Evolutionary conservation across 2,888 invertebrate species (phyloP).

Genomic region (Tachina fera): DNA sequence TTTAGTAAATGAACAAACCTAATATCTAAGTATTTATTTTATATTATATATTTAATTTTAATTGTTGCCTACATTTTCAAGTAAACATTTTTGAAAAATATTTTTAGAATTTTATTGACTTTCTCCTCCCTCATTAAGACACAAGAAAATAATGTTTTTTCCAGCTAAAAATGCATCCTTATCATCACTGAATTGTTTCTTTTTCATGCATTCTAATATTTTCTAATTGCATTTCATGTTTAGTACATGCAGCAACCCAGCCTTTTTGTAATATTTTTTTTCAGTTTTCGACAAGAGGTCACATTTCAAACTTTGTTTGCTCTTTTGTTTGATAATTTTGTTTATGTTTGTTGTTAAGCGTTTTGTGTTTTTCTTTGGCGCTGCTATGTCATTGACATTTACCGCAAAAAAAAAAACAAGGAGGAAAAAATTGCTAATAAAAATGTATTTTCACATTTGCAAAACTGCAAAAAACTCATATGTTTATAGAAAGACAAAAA

Average conservation of each 20-base stretch:
- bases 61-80: no score
- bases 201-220: not conserved
- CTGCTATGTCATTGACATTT: constrained; percentile 70
- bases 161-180: constrained; percentile 11
- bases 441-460: constrained; percentile 60
- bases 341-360: not conserved
- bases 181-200: constrained; percentile 11
- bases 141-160: not conserved
- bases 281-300: constrained; percentile 50
- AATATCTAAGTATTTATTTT: no score
- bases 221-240: constrained; percentile 38
- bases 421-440: constrained; percentile 3
- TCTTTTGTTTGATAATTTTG: constrained; percentile 49
- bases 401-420: constrained; percentile 54
- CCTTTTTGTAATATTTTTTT: constrained; percentile 47
- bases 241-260: constrained; percentile 29
- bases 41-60: no score
- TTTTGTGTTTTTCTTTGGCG: not conserved
- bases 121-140: not conserved
- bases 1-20: no score
- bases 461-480: constrained; percentile 46
- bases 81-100: not conserved
- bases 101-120: not conserved
- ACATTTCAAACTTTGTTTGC: constrained; percentile 61
- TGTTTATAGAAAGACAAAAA: constrained; percentile 37